Base-by-base conservation (phyloP, 2,113 vertebrate genomes). In the Spea bombifrons region DNA sequence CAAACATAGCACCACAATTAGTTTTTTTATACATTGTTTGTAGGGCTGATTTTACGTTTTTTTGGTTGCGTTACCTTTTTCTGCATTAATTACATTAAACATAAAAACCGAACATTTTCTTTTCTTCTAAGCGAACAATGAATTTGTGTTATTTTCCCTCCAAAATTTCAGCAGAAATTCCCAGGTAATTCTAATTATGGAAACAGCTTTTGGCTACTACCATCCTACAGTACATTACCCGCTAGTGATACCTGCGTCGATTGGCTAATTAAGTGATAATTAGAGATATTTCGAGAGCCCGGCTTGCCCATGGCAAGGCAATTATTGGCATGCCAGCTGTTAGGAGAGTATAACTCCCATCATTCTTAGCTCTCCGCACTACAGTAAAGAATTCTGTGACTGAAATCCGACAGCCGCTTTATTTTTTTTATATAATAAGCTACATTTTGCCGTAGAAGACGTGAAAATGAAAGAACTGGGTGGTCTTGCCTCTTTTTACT, bases 191-290 rank as follows among this genome's bases (percentile, higher is more conserved):
- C 6, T 64, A 65, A 65, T 75, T 52, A 75, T 44, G 53, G 55
- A 9, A 12, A 13, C 12, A 4, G 10, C 12, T 59, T 8, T 5
- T 67, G 44, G 65, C 3, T 67, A 67, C 4, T 44, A 17, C 75
- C 75, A 63, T n/a, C 66, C 17, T 50, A 71, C 52, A 70, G 69
- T 61, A 47, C 52, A 47, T 16, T 50, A 71, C 67, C 57, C 57
- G 8, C 30, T 46, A 43, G 76, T 68, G 57, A 52, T 16, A 71
- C 9, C 44, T 65, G 45, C 10, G 48, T 47, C 73, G 57, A 79
- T 78, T 79, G 71, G 70, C 64, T 80, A 80, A 80, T 67, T 65
- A 67, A 67, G 44, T 43, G 44, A 13, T 73, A 80, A 80, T 73
- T 80, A 47, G 71, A 47, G 63, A 17, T 13, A 63, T 48, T 43